Evolutionary conservation across 2,888 invertebrate genomes (phyloP).

Genomic region (Arctia plantaginis): DNA sequence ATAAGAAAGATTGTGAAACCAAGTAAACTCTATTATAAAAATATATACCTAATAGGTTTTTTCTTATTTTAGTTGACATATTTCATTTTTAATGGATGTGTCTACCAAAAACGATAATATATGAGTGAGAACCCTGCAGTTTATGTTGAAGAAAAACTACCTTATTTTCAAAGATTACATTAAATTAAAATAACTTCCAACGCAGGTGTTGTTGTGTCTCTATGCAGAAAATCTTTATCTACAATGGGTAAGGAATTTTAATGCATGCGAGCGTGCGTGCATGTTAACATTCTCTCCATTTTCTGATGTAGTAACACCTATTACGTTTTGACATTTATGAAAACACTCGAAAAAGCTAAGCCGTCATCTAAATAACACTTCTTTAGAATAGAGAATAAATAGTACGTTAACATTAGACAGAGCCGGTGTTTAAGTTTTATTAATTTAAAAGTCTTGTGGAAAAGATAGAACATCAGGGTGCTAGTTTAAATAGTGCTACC

Average conservation of each 20-base stretch:
- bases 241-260: not conserved
- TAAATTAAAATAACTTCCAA: too few species aligned
- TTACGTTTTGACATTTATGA: not conserved
- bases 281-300: not conserved
- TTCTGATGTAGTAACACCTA: not conserved
- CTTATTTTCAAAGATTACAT: too few species aligned
- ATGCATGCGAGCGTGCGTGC: not conserved
- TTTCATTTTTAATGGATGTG: too few species aligned
- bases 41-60: too few species aligned
- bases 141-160: not conserved
- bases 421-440: constrained; percentile 29
- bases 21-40: too few species aligned
- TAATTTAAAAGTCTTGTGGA: constrained; percentile 29
- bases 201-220: not conserved
- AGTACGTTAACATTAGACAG: constrained; percentile 33
- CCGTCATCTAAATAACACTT: constrained; percentile 18
- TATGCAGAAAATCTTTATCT: not conserved
- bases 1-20: too few species aligned
- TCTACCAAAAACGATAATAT: too few species aligned
- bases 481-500: constrained; percentile 14
- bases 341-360: not conserved
- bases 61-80: too few species aligned
- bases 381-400: constrained; percentile 33
- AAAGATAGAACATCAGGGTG: constrained; percentile 26
- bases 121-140: not conserved